These are phyloP conservation scores for Chaetophractus vellerosus DNA, from an alignment of 2,797 vertebrate genomes.

Conservation along the genomic window DNA sequence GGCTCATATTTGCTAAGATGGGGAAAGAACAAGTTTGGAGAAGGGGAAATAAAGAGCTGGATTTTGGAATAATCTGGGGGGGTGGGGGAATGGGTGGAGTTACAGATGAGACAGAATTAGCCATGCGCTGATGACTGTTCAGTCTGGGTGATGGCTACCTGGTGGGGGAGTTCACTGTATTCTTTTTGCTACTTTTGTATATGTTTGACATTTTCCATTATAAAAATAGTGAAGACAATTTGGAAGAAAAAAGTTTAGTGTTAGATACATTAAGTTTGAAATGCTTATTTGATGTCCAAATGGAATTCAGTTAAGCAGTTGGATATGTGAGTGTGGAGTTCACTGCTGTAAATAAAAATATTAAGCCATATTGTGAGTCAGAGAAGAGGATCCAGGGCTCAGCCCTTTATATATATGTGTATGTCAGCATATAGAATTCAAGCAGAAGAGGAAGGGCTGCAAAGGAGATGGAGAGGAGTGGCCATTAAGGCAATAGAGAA, in stretches of 20 bases:
- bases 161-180: background rate
- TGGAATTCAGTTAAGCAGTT: background rate
- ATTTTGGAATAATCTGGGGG: background rate
- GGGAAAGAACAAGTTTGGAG: background rate
- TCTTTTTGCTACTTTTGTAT: slow-evolving; percentile 38
- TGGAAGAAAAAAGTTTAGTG: background rate
- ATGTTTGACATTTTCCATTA: background rate
- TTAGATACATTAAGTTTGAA: background rate
- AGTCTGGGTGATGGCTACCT: background rate
- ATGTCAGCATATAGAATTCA: background rate
- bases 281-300: background rate
- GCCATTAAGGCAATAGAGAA: background rate
- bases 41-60: background rate
- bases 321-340: background rate
- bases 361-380: background rate
- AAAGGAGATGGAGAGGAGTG: background rate
- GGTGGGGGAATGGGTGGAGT: background rate
- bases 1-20: background rate
- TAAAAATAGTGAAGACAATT: slow-evolving; percentile 10
- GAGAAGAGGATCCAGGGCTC: background rate
- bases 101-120: slow-evolving; percentile 26
- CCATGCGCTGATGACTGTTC: background rate
- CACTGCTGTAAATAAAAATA: background rate
- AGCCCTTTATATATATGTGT: too few relatives aligned
- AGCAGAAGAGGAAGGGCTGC: background rate